Evolutionary conservation across 1,140 invertebrate species (phyloP), one percentile per base, ranked within the genome.

Genomic region (Vanessa tameamea): DNA sequence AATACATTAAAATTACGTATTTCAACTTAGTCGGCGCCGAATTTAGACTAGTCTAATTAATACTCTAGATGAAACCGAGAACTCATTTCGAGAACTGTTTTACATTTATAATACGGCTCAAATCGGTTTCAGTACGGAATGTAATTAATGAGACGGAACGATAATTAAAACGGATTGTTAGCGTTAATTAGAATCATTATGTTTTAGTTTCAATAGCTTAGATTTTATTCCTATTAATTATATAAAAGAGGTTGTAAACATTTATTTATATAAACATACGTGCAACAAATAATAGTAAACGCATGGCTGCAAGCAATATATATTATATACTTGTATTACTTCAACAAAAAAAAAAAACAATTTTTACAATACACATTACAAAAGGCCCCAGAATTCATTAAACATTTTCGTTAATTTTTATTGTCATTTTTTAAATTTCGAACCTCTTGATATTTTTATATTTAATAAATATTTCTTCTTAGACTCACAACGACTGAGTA

Each of bases 31-130:
- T 26, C 43, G 59, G 55, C 43, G 53, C 51, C 16, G 68, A 15
- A 61, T 15, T 26, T 16, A 15, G 23, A 61, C 57, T 5, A 72
- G 57, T 48, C 72, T 73, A 73, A 73, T 73, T 73, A 73, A 73
- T 67, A 64, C 65, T 59, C 64, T 68, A 50, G 65, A 53, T 48
- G 72, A 66, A 78, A 75, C 76, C 59, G 76, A 69, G 72, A 72
- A 73, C 69, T 79, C 77, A 79, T 76, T 79, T 72, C 74, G 71
- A 23, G 63, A 66, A 75, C 74, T 78, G 71, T 73, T 78, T 78
- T 76, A 76, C 74, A 78, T 78, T 78, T 76, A 71, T 76, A 76
- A 76, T 78, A 75, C 53, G 48, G 15, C 65, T 64, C 71, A 50
- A 63, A 69, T 72, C 70, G 63, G 51, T 69, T 70, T 72, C 72